phyloP scores from a whole-genome alignment of 2,888 invertebrate species.

The Callimorpha dominula region DNA sequence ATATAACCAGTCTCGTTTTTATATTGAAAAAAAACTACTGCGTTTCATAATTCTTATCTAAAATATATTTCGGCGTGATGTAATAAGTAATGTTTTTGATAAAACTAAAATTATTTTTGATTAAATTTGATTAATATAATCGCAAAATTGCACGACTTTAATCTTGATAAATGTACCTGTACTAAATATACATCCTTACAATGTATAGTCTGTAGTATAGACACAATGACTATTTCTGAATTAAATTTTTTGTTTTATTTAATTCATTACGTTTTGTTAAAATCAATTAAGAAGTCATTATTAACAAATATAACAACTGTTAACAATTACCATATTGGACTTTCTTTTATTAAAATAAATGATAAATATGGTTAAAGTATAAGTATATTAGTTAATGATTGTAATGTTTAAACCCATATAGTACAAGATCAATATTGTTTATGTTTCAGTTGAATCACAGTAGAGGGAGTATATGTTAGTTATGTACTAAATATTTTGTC shows the following conservation, averaged over 20 bases:
- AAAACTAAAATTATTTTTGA: background rate
- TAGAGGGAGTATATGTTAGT: background rate
- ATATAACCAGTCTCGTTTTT: background rate
- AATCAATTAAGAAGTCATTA: background rate
- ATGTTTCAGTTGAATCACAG: background rate
- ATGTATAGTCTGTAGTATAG: background rate
- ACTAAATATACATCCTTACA: background rate
- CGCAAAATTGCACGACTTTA: background rate
- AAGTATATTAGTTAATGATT: background rate
- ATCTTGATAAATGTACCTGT: background rate
- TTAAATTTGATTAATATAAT: background rate
- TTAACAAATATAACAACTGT: background rate
- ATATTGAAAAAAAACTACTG: background rate
- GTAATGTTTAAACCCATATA: background rate
- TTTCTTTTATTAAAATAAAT: background rate
- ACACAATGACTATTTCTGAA: background rate
- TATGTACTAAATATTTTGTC: background rate
- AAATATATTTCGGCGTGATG: background rate
- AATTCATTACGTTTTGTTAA: background rate
- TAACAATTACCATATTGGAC: background rate
- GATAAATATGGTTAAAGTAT: background rate
- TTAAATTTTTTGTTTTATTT: background rate
- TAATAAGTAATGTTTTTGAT: background rate
- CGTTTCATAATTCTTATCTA: background rate
- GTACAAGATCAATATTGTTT: background rate